phyloP scores from a whole-genome alignment of 2,113 vertebrate genomes.

The Heteronetta atricapilla region DNA sequence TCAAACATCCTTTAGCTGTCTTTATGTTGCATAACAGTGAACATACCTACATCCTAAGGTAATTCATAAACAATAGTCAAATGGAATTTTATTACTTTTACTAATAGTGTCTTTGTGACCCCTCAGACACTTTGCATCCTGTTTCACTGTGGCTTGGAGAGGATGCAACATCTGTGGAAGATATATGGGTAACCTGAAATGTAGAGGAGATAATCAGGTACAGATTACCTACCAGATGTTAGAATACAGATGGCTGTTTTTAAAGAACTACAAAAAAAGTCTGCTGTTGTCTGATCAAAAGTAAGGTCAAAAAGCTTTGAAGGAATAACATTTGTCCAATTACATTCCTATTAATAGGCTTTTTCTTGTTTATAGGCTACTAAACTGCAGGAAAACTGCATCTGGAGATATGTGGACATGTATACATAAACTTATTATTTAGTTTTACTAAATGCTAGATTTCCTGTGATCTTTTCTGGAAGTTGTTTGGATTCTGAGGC shows the following conservation, averaged over 20 bases:
- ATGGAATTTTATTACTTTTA: neutral
- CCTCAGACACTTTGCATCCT: neutral
- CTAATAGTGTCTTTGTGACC: neutral
- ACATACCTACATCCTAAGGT: neutral
- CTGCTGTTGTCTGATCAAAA: neutral
- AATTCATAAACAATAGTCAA: neutral
- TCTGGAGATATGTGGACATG: neutral
- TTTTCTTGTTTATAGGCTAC: neutral
- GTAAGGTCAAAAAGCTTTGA: neutral
- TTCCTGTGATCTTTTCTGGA: neutral
- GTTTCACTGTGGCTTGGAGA: neutral
- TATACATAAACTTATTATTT: neutral
- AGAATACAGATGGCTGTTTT: neutral
- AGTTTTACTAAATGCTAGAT: neutral
- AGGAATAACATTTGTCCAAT: neutral
- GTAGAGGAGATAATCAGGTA: neutral
- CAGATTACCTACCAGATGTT: neutral
- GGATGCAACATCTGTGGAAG: neutral
- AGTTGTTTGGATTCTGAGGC: neutral
- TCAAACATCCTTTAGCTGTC: neutral
- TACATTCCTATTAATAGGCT: neutral
- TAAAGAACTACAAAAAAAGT: neutral
- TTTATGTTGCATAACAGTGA: neutral
- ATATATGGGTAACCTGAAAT: accelerated
- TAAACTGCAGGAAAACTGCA: neutral